phyloP scores from a whole-genome alignment of 1,140 invertebrate species.

The Planococcus citri region DNA sequence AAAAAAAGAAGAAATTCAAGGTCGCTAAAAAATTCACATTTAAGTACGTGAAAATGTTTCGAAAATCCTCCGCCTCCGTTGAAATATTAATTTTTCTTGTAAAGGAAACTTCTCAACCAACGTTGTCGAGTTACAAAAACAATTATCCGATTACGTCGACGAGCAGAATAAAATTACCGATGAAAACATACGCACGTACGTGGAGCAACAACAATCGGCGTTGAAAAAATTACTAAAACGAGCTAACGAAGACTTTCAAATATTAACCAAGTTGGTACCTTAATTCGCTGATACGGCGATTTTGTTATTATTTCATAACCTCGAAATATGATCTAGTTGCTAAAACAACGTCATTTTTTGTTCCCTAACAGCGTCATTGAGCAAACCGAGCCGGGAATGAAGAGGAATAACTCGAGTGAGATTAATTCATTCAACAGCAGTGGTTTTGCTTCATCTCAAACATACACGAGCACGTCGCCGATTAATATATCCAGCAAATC shows the following conservation, averaged over 20 bases:
- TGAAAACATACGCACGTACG: conserved; percentile 39
- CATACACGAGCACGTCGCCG: not conserved
- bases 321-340: not conserved
- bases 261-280: conserved; percentile 34
- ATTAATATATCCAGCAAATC: not conserved
- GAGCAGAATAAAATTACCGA: conserved; percentile 36
- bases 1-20: no score
- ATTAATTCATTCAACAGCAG: not conserved
- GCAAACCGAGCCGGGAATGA: not conserved
- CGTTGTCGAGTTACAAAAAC: conserved; percentile 35
- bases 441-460: not conserved
- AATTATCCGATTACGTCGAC: conserved; percentile 37
- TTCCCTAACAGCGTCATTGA: not conserved
- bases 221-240: conserved; percentile 38
- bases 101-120: not conserved
- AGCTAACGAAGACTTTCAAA: conserved; percentile 38
- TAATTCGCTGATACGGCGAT: not conserved
- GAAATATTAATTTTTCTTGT: not conserved
- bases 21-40: no score
- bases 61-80: no score
- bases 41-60: no score
- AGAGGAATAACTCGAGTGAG: not conserved
- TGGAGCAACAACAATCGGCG: conserved; percentile 38
- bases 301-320: not conserved
- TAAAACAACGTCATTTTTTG: not conserved